Evolutionary conservation across 92 coral and sea anemone species (phyloP), one percentile per base, ranked within the genome.

Genomic region (Parazoanthus darwini): DNA sequence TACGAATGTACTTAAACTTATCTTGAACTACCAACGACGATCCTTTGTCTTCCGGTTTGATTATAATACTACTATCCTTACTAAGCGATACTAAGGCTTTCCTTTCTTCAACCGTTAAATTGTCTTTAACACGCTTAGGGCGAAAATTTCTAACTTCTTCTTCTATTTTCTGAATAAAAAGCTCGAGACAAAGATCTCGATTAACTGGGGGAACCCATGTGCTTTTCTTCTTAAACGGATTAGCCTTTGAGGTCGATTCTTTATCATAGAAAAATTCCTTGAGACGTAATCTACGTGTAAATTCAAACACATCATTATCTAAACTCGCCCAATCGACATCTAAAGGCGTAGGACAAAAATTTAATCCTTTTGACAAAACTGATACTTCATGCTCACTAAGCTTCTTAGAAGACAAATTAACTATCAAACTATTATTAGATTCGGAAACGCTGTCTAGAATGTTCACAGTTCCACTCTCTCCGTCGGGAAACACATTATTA

Each of bases 291-390:
- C 81, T 78, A n/a, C 81, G 63, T 8, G 8, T 3, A 48, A 78
- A 78, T 15, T 44, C 35, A 0, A 22, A 13, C 4, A 78, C 1
- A 22, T 78, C 81, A 8, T 15, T 78, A 46, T 78, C 66, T 4
- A 78, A 78, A 5, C 6, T 38, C 11, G 81, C 81, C 59, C 81
- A 78, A 25, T 78, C 46, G n/a, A 78, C 81, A 46, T 78, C 81
- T 46, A 78, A 25, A 4, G 81, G 81, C 36, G 63, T 78, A 3
- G 81, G 81, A n/a, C 81, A 78, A 46, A 78, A 54, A 1, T 80
- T 80, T 59, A 81, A 37, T 10, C 85, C 85, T 37, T 81, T 79
- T 23, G 66, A 79, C 10, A 79, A 50, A 50, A 79, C 82, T 5
- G 66, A 51, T 4, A 18, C 38, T 18, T 50, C 82, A 1, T 38